A percentile compares a stretch with the other conserved stretches of the same genome.
Conservation (phyloP, 2,888 invertebrate species). For the Platycheirus albimanus region DNA sequence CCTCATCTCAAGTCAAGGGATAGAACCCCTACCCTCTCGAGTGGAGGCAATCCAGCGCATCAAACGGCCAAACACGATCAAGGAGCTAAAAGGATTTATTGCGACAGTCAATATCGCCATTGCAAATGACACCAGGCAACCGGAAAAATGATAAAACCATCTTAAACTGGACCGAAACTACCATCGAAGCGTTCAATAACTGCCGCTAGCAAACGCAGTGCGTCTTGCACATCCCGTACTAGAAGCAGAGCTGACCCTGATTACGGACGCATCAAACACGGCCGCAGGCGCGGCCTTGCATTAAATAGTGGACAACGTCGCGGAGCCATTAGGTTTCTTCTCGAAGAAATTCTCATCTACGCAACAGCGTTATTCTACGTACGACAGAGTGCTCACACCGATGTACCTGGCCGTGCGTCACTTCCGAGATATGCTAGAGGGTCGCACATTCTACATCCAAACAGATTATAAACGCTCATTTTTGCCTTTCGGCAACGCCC, state of each 20-base stretch:
- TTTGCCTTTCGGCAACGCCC: no score
- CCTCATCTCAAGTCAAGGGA: neutral
- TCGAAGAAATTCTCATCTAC: no score
- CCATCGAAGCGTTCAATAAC: neutral
- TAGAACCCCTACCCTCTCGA: neutral
- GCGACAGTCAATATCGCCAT: neutral
- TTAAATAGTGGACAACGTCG: neutral
- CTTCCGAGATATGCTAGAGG: neutral
- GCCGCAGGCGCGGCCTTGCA: neutral
- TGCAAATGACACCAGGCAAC: neutral
- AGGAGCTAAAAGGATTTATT: no score
- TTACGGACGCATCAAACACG: neutral
- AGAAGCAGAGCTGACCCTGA: neutral
- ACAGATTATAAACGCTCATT: no score
- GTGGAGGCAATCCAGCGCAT: slow-evolving; percentile 3
- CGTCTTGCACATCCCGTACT: neutral
- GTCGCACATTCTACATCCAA: slow-evolving; percentile 1
- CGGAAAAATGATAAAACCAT: neutral
- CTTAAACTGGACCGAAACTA: neutral
- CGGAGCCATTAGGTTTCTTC: no score
- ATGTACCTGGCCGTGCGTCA: slow-evolving; percentile 1
- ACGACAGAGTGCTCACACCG: neutral
- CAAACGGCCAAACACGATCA: neutral
- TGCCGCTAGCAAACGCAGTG: slow-evolving; percentile 1
- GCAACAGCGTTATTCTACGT: no score